Percentiles rank a stretch among this genome's conserved stretches.
Evolutionary conservation across 2,113 vertebrate species (phyloP).

Genomic region (Cnemophilus loriae): DNA sequence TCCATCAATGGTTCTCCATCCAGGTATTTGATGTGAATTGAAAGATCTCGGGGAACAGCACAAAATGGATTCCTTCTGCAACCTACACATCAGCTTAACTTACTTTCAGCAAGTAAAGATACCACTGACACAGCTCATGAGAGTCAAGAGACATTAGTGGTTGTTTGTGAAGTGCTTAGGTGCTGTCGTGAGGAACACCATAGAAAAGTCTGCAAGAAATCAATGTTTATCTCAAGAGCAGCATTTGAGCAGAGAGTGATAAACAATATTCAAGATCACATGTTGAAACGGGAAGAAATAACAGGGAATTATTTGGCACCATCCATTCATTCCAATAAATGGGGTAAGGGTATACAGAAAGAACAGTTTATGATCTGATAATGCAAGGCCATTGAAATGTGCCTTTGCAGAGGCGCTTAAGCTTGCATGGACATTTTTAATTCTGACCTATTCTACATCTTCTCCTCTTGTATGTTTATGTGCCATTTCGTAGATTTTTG

Average conservation of each 20-base stretch:
- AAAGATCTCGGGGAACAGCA: background rate
- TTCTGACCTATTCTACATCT: background rate
- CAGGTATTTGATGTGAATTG: background rate
- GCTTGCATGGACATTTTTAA: background rate
- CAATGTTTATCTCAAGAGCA: background rate
- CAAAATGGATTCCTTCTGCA: background rate
- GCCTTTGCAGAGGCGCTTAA: background rate
- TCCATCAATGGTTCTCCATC: background rate
- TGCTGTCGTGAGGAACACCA: background rate
- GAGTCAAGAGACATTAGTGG: background rate
- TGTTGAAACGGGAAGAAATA: background rate
- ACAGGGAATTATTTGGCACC: background rate
- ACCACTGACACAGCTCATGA: background rate
- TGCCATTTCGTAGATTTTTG: background rate
- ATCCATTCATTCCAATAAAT: background rate
- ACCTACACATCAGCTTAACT: background rate
- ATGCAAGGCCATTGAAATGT: background rate
- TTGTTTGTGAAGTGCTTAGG: background rate
- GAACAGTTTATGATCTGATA: background rate
- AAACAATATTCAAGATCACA: background rate
- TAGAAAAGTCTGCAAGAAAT: background rate
- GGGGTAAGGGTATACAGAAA: background rate
- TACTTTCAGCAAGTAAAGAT: background rate
- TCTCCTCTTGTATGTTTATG: fast-evolving
- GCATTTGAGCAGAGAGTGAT: background rate